Conservation (phyloP, 2,113 vertebrate species). For the Perca schrenkii region DNA sequence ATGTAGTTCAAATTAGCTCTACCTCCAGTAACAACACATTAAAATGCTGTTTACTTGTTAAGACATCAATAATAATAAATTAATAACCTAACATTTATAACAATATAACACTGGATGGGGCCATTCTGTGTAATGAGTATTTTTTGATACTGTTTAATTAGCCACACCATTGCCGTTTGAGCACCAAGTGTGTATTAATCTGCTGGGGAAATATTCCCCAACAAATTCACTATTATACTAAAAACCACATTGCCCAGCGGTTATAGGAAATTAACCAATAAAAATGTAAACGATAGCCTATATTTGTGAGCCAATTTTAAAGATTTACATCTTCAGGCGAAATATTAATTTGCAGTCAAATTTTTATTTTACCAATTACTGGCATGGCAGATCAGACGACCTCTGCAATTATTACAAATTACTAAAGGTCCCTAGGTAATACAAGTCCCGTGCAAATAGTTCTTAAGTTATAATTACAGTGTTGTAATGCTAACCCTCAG, state of each 20-base stretch:
- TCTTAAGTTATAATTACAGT: no score
- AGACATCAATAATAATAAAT: not conserved
- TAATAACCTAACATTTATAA: not conserved
- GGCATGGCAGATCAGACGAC: no score
- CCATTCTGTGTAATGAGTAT: not conserved
- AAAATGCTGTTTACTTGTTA: no score
- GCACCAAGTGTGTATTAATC: not conserved
- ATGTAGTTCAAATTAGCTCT: no score
- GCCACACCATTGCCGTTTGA: not conserved
- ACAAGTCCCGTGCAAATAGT: no score
- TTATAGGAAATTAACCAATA: no score
- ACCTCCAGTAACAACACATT: no score
- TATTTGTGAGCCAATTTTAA: not conserved
- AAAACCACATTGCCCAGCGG: not conserved
- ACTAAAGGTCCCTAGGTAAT: no score
- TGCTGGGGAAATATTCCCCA: not conserved
- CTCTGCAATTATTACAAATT: no score
- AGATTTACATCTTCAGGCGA: not conserved
- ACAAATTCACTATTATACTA: not conserved
- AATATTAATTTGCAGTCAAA: no score
- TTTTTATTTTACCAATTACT: no score
- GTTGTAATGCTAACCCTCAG: no score
- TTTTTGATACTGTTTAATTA: not conserved
- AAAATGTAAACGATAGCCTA: not conserved
- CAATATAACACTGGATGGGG: not conserved